These are phyloP conservation scores for Empis stercorea DNA, from an alignment of 2,888 invertebrate genomes.

Conservation along the genomic window DNA sequence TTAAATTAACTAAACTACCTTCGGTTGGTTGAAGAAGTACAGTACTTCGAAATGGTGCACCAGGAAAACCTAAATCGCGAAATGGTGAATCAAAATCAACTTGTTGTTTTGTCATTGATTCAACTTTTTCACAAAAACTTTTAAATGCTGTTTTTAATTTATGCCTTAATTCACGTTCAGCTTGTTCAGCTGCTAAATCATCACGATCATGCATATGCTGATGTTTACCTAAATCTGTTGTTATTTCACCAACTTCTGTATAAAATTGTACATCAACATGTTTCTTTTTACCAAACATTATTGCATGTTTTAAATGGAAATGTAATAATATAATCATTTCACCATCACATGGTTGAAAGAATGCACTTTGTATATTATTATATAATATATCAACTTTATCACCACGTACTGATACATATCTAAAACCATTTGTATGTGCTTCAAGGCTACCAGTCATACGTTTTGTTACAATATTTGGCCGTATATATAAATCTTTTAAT, in stretches of 20 bases:
- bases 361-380: constrained; percentile 98
- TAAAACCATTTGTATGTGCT: constrained; percentile 90
- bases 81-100: constrained; percentile 99
- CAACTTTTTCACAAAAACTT: constrained; percentile 95
- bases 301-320: constrained; percentile 97
- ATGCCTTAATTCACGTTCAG: constrained; percentile 90
- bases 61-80: constrained; percentile 94
- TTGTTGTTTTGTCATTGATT: constrained; percentile 88
- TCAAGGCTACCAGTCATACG: constrained; percentile 89
- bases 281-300: constrained; percentile 99
- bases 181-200: constrained; percentile 96
- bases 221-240: constrained; percentile 97
- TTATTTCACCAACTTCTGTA: constrained; percentile 99
- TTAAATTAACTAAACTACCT: constrained; percentile 91
- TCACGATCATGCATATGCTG: constrained; percentile 99
- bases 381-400: constrained; percentile 99
- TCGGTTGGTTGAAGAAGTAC: constrained; percentile 95
- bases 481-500: constrained; percentile 91
- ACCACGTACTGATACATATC: constrained; percentile 97
- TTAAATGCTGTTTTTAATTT: constrained; percentile 97
- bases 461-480: constrained; percentile 97
- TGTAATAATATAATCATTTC: constrained; percentile 99
- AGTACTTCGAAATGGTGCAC: constrained; percentile 92
- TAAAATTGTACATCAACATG: constrained; percentile 99
- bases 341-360: constrained; percentile 98